phyloP scores from a whole-genome alignment of 1,140 invertebrate species.

The Metopolophium dirhodum region DNA sequence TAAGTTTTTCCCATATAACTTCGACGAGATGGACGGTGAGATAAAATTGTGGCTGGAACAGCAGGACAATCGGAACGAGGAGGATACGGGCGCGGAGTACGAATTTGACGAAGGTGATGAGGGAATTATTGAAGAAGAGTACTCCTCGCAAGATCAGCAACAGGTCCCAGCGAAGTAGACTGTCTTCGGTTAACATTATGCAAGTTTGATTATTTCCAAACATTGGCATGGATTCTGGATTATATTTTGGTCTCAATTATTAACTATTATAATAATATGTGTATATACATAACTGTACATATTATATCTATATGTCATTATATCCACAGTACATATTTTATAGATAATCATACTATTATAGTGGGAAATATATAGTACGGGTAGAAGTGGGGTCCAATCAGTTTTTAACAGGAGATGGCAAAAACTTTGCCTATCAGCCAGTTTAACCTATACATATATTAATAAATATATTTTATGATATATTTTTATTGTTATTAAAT shows the following conservation, averaged over 20 bases:
- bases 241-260: background rate
- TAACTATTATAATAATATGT: background rate
- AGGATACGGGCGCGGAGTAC: background rate
- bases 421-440: no score
- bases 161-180: background rate
- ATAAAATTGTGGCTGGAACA: background rate
- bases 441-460: background rate
- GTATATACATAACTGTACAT: background rate
- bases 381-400: background rate
- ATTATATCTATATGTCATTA: background rate
- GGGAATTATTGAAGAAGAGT: background rate
- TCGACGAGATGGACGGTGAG: conserved; percentile 42
- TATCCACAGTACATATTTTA: background rate
- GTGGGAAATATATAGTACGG: background rate
- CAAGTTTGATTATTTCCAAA: background rate
- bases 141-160: background rate
- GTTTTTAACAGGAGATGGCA: no score
- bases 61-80: background rate
- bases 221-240: background rate
- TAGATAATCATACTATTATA: background rate
- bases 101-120: background rate
- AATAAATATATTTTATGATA: background rate
- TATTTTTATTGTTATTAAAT: no score
- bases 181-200: background rate
- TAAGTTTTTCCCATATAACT: conserved; percentile 59